A percentile compares a stretch with the other conserved stretches of the same genome.
phyloP scores from a whole-genome alignment of 2,113 vertebrate genomes.

The Tetrax tetrax region DNA sequence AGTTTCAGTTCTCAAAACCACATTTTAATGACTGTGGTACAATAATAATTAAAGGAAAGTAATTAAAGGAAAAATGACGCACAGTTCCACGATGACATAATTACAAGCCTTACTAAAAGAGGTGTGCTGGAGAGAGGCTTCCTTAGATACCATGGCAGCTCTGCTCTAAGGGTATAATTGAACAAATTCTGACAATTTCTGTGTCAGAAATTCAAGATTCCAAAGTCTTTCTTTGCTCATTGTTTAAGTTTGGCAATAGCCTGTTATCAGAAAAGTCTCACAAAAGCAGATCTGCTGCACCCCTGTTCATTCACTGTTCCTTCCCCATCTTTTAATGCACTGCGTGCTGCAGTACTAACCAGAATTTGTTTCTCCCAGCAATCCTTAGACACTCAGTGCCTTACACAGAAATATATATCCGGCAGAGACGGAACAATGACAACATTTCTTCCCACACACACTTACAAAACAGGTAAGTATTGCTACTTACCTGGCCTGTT shows the following conservation, averaged over 20 bases:
- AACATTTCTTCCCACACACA: background rate
- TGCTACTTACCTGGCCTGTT: background rate
- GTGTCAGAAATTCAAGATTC: background rate
- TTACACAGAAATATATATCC: background rate
- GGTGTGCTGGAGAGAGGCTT: background rate
- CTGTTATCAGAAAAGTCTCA: background rate
- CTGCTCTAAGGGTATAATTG: background rate
- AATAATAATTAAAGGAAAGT: background rate
- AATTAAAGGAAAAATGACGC: background rate
- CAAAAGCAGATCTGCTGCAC: background rate
- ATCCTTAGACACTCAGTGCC: background rate
- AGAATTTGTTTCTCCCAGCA: background rate
- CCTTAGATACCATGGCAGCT: background rate
- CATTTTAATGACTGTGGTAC: background rate
- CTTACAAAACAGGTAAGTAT: background rate
- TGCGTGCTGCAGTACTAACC: background rate
- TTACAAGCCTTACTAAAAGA: background rate
- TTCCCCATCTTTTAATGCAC: background rate
- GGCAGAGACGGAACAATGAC: background rate
- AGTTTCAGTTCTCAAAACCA: background rate
- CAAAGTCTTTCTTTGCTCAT: background rate
- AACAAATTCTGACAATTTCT: background rate
- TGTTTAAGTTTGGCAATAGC: background rate
- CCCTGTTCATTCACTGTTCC: background rate
- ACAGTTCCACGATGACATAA: background rate